Evolutionary conservation across 2,113 vertebrate species (phyloP).

Genomic region (Megaceryle maxima): DNA sequence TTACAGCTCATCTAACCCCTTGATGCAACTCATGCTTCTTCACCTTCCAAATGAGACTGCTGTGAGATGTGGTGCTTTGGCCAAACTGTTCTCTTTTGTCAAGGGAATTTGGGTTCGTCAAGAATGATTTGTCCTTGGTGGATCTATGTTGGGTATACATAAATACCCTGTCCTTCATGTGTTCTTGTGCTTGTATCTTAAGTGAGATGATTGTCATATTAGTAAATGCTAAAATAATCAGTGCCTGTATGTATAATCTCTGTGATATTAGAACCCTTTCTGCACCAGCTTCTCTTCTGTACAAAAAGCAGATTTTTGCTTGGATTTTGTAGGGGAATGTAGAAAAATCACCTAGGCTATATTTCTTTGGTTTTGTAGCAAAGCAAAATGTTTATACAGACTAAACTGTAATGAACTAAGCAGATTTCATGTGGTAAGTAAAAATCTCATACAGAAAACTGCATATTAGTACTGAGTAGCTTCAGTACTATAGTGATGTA

Average conservation of each 20-base stretch:
- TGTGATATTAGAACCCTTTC: background rate
- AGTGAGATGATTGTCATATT: background rate
- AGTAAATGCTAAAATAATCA: background rate
- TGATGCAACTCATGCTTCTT: background rate
- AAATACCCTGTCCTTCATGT: background rate
- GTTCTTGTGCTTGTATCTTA: background rate
- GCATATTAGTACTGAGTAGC: background rate
- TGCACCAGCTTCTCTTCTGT: background rate
- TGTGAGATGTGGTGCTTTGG: rapidly evolving
- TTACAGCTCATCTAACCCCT: background rate
- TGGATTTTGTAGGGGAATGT: background rate
- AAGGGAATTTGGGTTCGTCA: background rate
- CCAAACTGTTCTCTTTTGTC: rapidly evolving
- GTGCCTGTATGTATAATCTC: background rate
- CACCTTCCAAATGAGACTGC: background rate
- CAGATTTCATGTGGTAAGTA: background rate
- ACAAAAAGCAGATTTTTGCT: background rate
- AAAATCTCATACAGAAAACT: background rate
- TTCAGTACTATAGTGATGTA: background rate
- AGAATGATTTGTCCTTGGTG: background rate
- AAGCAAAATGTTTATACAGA: background rate
- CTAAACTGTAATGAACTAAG: background rate
- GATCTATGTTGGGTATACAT: background rate
- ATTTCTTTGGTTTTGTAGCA: background rate
- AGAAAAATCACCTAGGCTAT: background rate